Conservation (phyloP, 2,113 vertebrate species). For the Nannobrachium achirus region DNA sequence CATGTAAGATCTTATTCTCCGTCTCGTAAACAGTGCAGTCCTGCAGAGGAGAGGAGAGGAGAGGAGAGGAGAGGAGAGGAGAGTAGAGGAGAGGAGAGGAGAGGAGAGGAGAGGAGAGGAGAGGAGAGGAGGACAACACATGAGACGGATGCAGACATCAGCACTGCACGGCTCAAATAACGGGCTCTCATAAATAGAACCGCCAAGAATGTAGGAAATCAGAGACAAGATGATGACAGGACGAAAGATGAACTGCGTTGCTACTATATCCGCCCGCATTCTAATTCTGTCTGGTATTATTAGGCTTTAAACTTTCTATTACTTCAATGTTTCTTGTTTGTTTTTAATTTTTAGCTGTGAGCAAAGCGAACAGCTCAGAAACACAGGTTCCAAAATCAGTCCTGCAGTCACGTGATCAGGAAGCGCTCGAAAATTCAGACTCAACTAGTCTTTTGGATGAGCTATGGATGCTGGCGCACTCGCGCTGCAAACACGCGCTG, state of each 20-base stretch:
- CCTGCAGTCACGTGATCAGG: too few species aligned
- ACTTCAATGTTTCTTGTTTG: too few species aligned
- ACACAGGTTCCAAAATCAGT: too few species aligned
- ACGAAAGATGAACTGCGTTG: slow-evolving; percentile 4
- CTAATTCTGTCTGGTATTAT: too few species aligned
- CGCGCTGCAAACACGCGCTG: too few species aligned
- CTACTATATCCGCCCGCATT: too few species aligned
- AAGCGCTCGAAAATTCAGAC: too few species aligned
- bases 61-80: background rate
- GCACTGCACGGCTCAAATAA: slow-evolving; percentile 46
- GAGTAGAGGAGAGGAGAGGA: background rate
- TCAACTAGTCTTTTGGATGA: too few species aligned
- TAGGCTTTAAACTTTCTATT: too few species aligned
- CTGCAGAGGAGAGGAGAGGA: slow-evolving; percentile 59
- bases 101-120: slow-evolving; percentile 13
- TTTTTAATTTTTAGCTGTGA: too few species aligned
- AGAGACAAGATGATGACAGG: slow-evolving; percentile 28
- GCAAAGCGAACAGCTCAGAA: too few species aligned
- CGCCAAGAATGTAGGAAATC: slow-evolving; percentile 5
- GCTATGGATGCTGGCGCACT: too few species aligned
- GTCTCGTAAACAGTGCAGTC: slow-evolving; percentile 93
- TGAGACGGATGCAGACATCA: slow-evolving; percentile 38
- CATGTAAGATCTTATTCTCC: slow-evolving; percentile 92
- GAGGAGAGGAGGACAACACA: background rate
- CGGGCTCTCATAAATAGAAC: slow-evolving; percentile 37